These are phyloP conservation scores for Helleia helle DNA, from an alignment of 2,888 invertebrate genomes.

Conservation along the genomic window DNA sequence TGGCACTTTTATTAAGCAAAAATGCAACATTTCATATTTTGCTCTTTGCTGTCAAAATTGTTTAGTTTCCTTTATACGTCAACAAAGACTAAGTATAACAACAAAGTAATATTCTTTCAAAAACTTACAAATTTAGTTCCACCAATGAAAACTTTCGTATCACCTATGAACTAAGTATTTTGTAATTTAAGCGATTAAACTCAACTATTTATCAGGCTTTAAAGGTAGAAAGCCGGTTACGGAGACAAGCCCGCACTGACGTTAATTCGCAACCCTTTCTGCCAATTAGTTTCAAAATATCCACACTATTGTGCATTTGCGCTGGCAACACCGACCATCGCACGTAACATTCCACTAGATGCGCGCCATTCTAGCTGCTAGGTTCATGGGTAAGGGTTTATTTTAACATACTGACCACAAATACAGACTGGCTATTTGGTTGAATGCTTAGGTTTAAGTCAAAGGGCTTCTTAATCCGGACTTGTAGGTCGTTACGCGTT, in stretches of 20 bases:
- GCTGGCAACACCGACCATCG: slow-evolving; percentile 54
- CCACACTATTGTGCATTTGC: slow-evolving; percentile 69
- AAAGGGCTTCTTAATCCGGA: slow-evolving; percentile 74
- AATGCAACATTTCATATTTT: no score
- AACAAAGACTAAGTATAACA: no score
- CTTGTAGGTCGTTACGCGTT: slow-evolving; percentile 75
- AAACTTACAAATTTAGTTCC: no score
- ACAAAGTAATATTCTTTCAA: no score
- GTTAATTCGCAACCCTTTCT: slow-evolving; percentile 73
- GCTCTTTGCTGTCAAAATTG: no score
- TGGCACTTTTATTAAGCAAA: no score
- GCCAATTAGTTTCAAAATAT: slow-evolving; percentile 74
- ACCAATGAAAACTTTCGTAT: no score
- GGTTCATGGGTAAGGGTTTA: slow-evolving; percentile 24
- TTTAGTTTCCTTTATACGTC: no score
- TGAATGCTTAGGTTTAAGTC: slow-evolving; percentile 62
- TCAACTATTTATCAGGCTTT: slow-evolving; percentile 35
- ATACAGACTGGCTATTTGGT: slow-evolving; percentile 44
- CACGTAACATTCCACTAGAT: slow-evolving; percentile 38
- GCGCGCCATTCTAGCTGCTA: slow-evolving; percentile 30
- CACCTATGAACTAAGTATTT: not conserved
- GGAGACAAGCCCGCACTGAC: slow-evolving; percentile 55
- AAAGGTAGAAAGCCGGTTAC: slow-evolving; percentile 48
- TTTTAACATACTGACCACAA: slow-evolving; percentile 18
- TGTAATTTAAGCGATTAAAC: slow-evolving; percentile 21